Evolutionary conservation across 2,888 invertebrate genomes (phyloP).

Genomic region (Acronicta psi): DNA sequence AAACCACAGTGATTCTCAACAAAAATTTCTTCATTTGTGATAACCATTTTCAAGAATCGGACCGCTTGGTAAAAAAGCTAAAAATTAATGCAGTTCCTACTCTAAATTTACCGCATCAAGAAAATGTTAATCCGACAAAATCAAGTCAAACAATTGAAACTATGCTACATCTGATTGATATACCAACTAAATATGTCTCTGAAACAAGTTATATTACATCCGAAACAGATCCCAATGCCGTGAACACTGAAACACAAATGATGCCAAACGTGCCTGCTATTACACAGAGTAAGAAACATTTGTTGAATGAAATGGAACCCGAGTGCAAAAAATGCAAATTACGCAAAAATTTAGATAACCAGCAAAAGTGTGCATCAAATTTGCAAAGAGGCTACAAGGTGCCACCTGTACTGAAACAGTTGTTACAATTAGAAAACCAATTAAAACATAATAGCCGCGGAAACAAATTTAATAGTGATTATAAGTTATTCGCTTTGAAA

Average conservation of each 20-base stretch:
- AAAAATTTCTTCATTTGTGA: neutral
- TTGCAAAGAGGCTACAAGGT: neutral
- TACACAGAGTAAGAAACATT: neutral
- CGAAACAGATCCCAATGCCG: neutral
- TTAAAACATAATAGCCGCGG: neutral
- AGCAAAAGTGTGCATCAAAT: neutral
- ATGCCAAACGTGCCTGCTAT: neutral
- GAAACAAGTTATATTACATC: too few species aligned
- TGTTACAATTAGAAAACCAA: neutral
- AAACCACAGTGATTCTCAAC: neutral
- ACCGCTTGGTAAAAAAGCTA: neutral
- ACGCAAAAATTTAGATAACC: neutral
- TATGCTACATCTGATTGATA: neutral
- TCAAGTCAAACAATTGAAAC: neutral
- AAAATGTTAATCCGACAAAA: neutral
- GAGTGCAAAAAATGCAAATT: neutral
- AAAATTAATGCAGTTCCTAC: slow-evolving; percentile 1
- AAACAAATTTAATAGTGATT: neutral
- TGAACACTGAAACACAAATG: neutral
- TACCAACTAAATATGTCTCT: neutral
- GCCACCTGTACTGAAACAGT: neutral
- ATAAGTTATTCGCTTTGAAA: neutral
- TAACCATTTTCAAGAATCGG: slow-evolving; percentile 1
- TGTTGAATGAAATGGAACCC: neutral
- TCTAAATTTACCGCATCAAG: slow-evolving; percentile 1